Evolutionary conservation across 2,888 invertebrate genomes (phyloP), one percentile per base, ranked within the genome.

Genomic region (Eupithecia pulchellata): DNA sequence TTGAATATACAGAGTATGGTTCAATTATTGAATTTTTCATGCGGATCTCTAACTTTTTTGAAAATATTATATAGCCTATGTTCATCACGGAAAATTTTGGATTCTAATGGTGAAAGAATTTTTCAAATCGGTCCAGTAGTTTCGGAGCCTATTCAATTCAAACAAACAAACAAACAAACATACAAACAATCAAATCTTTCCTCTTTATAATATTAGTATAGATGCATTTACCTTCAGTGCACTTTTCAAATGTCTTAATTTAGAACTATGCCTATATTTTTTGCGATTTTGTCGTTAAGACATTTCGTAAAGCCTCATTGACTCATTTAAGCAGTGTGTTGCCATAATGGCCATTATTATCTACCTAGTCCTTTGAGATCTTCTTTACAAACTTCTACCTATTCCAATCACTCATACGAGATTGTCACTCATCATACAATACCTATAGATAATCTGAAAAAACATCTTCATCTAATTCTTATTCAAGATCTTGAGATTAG

Each of bases 201-300:
- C n/a, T n/a, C n/a, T n/a, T n/a, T n/a, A n/a, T n/a, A n/a, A n/a
- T n/a, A n/a, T n/a, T n/a, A n/a, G n/a, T n/a, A n/a, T n/a, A n/a
- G n/a, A 61, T 67, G 63, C 29, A 47, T 29, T 47, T 62, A 65
- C 57, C 55, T 64, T 62, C 55, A 62, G 39, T 61, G 55, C 57
- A 71, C 55, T 64, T 61, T 65, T 64, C 17, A 63, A 64, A 58
- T 65, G 36, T 66, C 30, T 61, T 36, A 62, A 34, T 61, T 61
- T 61, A 34, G 60, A 20, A 20, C 60, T n/a, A 13, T 20, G 20
- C 13, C 9, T 61, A 42, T 39, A 39, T 6, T 32, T 32, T 32
- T 34, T 14, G 13, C 14, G n/a, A 20, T 61, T 25, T 61, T 32
- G 58, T 30, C 8, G 30, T 58, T 30, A n/a, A 30, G 30, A 8